phyloP scores from a whole-genome alignment of 1,140 invertebrate species.

The Monomorium pharaonis region DNA sequence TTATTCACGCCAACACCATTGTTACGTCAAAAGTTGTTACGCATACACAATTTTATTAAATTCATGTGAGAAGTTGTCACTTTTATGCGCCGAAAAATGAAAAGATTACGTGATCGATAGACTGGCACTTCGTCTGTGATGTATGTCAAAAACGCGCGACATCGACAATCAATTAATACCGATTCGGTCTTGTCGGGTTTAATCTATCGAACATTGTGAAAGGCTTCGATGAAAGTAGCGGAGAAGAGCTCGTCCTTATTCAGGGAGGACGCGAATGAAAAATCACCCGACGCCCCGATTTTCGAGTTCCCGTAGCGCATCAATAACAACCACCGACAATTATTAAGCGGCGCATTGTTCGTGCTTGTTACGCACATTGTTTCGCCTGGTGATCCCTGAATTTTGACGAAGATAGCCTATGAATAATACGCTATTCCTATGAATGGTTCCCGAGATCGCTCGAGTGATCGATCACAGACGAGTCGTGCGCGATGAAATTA shows the following conservation, averaged over 20 bases:
- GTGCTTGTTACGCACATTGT: slow-evolving; percentile 50
- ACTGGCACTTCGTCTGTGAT: neutral
- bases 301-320: slow-evolving; percentile 13
- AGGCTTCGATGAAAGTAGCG: slow-evolving; percentile 36
- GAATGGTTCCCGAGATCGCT: slow-evolving; percentile 14
- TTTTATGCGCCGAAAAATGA: slow-evolving; percentile 7
- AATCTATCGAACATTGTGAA: slow-evolving; percentile 49
- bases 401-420: slow-evolving; percentile 43
- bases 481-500: slow-evolving; percentile 25
- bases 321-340: slow-evolving; percentile 46
- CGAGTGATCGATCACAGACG: slow-evolving; percentile 21
- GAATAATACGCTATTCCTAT: slow-evolving; percentile 47
- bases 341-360: slow-evolving; percentile 50
- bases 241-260: slow-evolving; percentile 37
- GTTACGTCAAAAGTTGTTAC: neutral
- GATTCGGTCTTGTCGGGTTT: slow-evolving; percentile 19
- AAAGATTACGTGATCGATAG: slow-evolving; percentile 27
- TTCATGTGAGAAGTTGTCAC: slow-evolving; percentile 3
- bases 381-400: slow-evolving; percentile 24
- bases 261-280: slow-evolving; percentile 1
- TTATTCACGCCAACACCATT: slow-evolving; percentile 17
- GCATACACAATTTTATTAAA: neutral
- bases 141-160: slow-evolving; percentile 28
- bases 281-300: slow-evolving; percentile 24
- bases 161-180: slow-evolving; percentile 37